These are phyloP conservation scores for Melopsittacus undulatus DNA, from an alignment of 2,797 vertebrate genomes.

Conservation along the genomic window DNA sequence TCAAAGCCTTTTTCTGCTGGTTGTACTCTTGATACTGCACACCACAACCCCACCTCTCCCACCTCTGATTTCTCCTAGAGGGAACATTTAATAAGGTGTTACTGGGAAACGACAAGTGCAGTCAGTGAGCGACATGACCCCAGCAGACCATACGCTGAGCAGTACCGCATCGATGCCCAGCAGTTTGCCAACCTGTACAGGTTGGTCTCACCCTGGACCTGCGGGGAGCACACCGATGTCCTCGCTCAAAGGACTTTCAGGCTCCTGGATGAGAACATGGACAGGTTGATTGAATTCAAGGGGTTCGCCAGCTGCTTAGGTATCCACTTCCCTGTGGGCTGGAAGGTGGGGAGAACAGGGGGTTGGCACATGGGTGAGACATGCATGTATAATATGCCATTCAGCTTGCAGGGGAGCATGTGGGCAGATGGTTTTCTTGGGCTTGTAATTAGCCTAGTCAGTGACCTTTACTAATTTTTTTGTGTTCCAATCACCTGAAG, in stretches of 20 bases:
- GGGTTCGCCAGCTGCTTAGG: constrained; percentile 87
- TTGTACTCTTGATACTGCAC: accelerated
- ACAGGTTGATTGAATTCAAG: constrained; percentile 86
- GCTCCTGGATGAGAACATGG: constrained; percentile 86
- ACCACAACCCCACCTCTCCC: neutral
- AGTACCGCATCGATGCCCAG: constrained; percentile 87
- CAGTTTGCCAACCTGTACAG: constrained; percentile 89
- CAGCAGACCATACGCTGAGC: constrained; percentile 82
- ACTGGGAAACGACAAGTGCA: constrained; percentile 82
- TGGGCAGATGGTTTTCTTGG: neutral
- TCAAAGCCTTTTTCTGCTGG: neutral
- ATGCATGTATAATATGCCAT: accelerated
- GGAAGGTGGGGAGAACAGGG: neutral
- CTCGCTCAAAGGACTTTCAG: constrained; percentile 88
- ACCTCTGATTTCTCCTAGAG: constrained; percentile 74
- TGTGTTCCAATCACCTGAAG: neutral
- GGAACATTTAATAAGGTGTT: constrained; percentile 90
- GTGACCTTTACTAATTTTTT: neutral
- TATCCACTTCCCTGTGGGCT: constrained; percentile 17
- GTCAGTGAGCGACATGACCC: constrained; percentile 76
- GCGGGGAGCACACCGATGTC: constrained; percentile 81
- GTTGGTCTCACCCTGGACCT: constrained; percentile 87
- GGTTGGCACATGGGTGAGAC: accelerated
- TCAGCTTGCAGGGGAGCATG: neutral
- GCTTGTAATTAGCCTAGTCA: neutral